Evolutionary conservation across 1,140 invertebrate genomes (phyloP).

Genomic region (Drosophila prosaltans): DNA sequence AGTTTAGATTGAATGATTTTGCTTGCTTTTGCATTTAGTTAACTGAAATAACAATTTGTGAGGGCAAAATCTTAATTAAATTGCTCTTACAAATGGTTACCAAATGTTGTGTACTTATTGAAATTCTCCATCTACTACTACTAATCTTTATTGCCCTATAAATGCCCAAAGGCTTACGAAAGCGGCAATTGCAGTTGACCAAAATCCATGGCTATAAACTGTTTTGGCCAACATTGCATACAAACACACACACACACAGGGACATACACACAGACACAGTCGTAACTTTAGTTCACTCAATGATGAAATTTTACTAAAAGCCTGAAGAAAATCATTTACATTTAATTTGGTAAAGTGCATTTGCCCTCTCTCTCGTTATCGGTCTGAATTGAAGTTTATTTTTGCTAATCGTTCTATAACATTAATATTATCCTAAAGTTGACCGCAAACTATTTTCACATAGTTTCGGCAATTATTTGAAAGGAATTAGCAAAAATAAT

Average conservation of each 20-base stretch:
- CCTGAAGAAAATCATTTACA: conserved; percentile 3
- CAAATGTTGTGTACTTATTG: neutral
- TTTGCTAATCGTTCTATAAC: neutral
- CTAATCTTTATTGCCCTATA: conserved; percentile 1
- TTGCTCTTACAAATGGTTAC: conserved; percentile 1
- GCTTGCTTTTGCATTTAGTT: neutral
- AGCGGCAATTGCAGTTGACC: conserved; percentile 1
- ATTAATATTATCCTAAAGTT: conserved; percentile 12
- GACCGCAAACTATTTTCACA: conserved; percentile 3
- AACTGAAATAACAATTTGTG: conserved; percentile 11
- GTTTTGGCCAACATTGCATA: neutral
- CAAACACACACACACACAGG: too few relatives aligned
- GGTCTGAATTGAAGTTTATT: too few relatives aligned
- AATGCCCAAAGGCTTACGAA: neutral
- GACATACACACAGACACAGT: too few relatives aligned
- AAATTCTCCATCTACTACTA: neutral
- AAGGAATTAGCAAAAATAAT: conserved; percentile 1
- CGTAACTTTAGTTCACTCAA: neutral
- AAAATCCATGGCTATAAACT: conserved; percentile 1
- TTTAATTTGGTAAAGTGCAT: conserved; percentile 21
- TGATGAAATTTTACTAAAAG: neutral
- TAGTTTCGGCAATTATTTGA: neutral
- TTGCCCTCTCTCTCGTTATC: neutral
- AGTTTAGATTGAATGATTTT: neutral
- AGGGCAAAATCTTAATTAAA: conserved; percentile 1